These are phyloP conservation scores for Amphiura filiformis DNA, from an alignment of 35 echinoderm and acorn worm genomes.

Conservation along the genomic window DNA sequence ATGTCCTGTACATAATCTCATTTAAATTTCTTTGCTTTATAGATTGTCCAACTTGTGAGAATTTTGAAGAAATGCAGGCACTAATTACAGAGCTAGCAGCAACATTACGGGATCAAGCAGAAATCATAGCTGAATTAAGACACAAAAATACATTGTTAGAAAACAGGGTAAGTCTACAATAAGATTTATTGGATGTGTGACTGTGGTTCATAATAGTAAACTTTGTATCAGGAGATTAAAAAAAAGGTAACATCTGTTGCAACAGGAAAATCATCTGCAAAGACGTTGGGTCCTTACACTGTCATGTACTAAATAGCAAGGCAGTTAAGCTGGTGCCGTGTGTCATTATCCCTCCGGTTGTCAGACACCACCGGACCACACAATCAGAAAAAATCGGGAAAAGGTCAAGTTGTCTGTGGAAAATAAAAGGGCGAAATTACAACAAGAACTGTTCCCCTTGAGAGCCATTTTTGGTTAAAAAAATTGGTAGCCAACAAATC, in stretches of 20 bases:
- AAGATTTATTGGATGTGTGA: too few relatives aligned
- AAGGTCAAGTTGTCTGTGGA: too few relatives aligned
- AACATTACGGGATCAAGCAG: background rate
- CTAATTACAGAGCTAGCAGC: constrained; percentile 32
- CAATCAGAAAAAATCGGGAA: too few relatives aligned
- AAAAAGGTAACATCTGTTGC: background rate
- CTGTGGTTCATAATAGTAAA: background rate
- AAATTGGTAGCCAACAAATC: too few relatives aligned
- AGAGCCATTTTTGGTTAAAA: too few relatives aligned
- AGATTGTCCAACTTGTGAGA: constrained; percentile 96
- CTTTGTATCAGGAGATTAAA: background rate
- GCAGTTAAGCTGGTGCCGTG: too few relatives aligned
- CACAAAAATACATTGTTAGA: constrained; percentile 27
- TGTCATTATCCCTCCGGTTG: too few relatives aligned
- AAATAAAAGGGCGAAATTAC: too few relatives aligned
- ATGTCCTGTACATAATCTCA: too few relatives aligned
- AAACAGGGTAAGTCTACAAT: constrained; percentile 35
- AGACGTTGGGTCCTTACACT: background rate
- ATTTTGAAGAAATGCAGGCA: constrained; percentile 85
- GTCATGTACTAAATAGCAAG: background rate
- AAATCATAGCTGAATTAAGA: constrained; percentile 19
- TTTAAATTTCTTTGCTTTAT: too few relatives aligned
- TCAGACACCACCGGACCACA: too few relatives aligned
- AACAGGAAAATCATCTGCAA: background rate
- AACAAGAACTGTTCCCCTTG: too few relatives aligned